A percentile compares a stretch with the other conserved stretches of the same genome.
phyloP scores from a whole-genome alignment of 2,888 invertebrate genomes.

The Agonum fuliginosum region DNA sequence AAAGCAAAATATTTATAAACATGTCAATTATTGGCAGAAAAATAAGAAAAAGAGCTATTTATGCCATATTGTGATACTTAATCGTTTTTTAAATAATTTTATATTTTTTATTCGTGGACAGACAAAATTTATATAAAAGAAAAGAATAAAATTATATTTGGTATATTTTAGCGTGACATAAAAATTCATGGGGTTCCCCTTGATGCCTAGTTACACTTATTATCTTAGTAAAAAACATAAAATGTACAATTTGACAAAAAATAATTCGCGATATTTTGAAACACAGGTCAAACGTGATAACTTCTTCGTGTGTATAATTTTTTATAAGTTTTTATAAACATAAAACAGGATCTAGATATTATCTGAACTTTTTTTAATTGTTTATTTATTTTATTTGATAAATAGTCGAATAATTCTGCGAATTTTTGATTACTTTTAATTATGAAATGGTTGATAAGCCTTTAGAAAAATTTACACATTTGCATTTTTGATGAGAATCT shows the following conservation, averaged over 20 bases:
- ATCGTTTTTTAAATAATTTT: no score
- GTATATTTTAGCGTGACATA: no score
- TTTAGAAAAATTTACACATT: background rate
- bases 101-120: no score
- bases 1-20: slow-evolving; percentile 2
- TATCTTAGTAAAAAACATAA: no score
- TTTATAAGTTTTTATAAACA: no score
- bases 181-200: no score
- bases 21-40: background rate
- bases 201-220: no score
- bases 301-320: no score
- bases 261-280: no score
- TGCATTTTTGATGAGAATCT: background rate
- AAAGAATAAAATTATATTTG: background rate
- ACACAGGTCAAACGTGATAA: no score
- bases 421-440: background rate
- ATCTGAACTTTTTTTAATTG: background rate
- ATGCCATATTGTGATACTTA: background rate
- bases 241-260: no score
- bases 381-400: background rate
- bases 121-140: background rate
- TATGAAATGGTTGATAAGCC: background rate
- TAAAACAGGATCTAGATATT: background rate
- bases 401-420: background rate
- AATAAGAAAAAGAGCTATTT: background rate